Evolutionary conservation across 2,113 vertebrate genomes (phyloP), one percentile per base, ranked within the genome.

Genomic region (Nansenia antarctica): DNA sequence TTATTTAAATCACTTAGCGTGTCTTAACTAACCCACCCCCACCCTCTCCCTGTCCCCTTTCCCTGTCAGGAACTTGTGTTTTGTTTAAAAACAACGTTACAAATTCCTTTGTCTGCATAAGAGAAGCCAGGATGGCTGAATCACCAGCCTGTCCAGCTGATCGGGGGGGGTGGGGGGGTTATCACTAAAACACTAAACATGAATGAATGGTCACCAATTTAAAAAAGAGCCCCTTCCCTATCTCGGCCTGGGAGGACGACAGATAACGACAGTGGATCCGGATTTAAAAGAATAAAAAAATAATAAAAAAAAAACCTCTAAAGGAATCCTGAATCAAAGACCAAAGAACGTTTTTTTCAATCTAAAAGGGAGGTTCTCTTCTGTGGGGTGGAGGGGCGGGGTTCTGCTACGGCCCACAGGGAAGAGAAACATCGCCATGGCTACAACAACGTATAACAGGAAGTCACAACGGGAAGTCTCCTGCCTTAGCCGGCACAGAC

Each of bases 331-430:
- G 88, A 93, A 92, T 92, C 83, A 87, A n/a, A 89, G 82, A 91
- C 87, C 85, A 86, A 89, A 85, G 91, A 89, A 90, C 82, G 78
- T 69, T 91, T n/a, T n/a, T n/a, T n/a, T 88, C 81, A 82, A 90
- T 91, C 87, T 87, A 91, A 90, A 91, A 90, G 92, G 88, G 88
- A 91, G 85, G 76, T 88, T 92, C 90, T 91, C 89, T 90, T 93
- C 89, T 90, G 90, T 88, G 80, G 93, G 92, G 87, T 88, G 85
- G 85, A 78, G 87, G 75, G 89, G 80, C 77, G 65, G 88, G 81
- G 86, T 83, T 88, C 92, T 94, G 96, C 92, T 96, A 95, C 96
- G 94, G 95, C 98, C 95, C 94, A 98, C 95, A 95, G 93, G 96
- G 96, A 96, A 96, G 94, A 95, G 95, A 94, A 92, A 97, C 96